Base-by-base conservation (phyloP, 2,888 invertebrate species). In the Nemotelus nigrinus region DNA sequence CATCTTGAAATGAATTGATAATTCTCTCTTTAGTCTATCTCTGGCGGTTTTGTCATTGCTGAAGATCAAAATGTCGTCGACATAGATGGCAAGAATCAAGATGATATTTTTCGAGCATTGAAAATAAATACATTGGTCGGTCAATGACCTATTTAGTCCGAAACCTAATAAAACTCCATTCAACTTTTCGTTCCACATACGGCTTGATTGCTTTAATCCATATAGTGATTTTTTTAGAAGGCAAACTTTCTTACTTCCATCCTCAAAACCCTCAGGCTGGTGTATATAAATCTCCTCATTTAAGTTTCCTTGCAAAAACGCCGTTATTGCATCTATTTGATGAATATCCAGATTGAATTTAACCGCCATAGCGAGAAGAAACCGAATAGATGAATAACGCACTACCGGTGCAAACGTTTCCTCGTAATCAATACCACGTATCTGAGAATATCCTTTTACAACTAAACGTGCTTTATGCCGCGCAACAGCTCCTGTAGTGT, bases 161-260 rank as follows among this genome's bases (percentile, higher is more conserved):
- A n/a, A n/a, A n/a, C n/a, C n/a, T n/a, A n/a, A n/a, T n/a, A n/a
- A n/a, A n/a, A n/a, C n/a, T n/a, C n/a, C n/a, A n/a, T n/a, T n/a
- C n/a, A n/a, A n/a, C n/a, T n/a, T n/a, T n/a, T n/a, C 79, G 48
- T 80, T 79, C 80, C 80, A 81, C 5, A 79, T 77, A 25, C 79
- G 78, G 25, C 80, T 78, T 3, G 80, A 78, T 60, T 80, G 81
- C 55, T 81, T 81, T 5, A 81, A 67, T 10, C 80, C 79, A 68
- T 82, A 82, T 39, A 81, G 76, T 43, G 80, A 80, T 67, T 81
- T 81, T 3, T 25, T 45, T 58, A 81, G 77, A 53, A 77, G 80
- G 45, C 80, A 81, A 4, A 78, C 79, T 47, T 78, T 60, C 10
- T 64, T 64, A 2, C 78, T 77, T 25, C 67, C 77, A 76, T 80